Conservation (phyloP, 2,797 vertebrate species). For the Rousettus madagascariensis region DNA sequence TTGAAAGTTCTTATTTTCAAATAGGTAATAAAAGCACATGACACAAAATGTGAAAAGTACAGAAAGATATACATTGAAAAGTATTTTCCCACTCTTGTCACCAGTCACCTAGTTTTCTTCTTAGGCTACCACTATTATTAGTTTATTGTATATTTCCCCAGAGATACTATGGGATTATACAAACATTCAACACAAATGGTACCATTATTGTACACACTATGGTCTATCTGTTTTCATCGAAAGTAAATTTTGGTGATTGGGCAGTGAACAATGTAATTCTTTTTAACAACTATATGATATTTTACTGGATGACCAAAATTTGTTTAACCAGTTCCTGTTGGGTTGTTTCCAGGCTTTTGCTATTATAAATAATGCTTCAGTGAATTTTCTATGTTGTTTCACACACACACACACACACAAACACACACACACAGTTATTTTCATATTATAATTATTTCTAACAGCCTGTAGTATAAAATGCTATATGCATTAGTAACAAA, state of each 20-base stretch:
- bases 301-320: background rate
- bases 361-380: background rate
- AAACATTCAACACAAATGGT: background rate
- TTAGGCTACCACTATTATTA: background rate
- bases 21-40: background rate
- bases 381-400: background rate
- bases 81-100: background rate
- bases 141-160: background rate
- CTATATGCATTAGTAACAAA: background rate
- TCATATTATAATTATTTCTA: background rate
- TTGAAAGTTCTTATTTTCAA: conserved; percentile 41
- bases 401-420: background rate
- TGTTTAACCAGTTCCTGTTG: background rate
- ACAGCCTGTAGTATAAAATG: background rate
- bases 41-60: background rate
- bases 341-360: background rate
- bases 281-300: background rate
- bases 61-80: background rate
- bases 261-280: background rate
- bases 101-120: background rate
- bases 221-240: background rate
- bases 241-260: background rate
- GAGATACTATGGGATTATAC: background rate
- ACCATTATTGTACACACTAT: background rate
- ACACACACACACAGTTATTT: background rate